Conservation (phyloP, 1,140 invertebrate species). For the Drosophila sp. region DNA sequence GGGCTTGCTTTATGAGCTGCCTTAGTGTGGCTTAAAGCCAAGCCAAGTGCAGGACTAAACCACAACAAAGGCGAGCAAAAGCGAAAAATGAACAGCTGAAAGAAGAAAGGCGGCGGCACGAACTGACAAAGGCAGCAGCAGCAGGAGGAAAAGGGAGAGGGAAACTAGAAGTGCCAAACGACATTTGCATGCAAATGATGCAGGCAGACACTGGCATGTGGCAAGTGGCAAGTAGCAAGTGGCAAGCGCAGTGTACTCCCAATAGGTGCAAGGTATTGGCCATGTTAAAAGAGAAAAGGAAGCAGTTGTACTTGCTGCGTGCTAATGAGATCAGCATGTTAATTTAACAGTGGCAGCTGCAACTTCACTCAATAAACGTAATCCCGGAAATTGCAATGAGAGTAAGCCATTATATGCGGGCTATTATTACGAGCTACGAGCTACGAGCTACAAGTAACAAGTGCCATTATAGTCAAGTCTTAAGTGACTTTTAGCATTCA, state of each 20-base stretch:
- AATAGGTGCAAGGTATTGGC: constrained; percentile 35
- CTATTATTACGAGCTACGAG: constrained; percentile 30
- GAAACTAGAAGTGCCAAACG: constrained; percentile 67
- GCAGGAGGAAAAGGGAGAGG: background rate
- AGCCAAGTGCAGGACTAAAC: constrained; percentile 67
- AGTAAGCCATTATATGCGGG: constrained; percentile 66
- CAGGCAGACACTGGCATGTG: constrained; percentile 42
- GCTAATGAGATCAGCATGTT: constrained; percentile 81
- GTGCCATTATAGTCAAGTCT: constrained; percentile 26
- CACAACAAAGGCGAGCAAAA: constrained; percentile 77
- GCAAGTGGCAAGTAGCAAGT: constrained; percentile 1
- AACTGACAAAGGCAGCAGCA: constrained; percentile 17
- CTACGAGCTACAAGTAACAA: constrained; percentile 8
- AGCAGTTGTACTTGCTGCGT: constrained; percentile 75
- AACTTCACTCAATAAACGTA: constrained; percentile 43
- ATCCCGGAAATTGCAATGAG: constrained; percentile 77
- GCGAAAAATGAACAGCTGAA: constrained; percentile 66
- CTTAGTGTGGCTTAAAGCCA: constrained; percentile 52
- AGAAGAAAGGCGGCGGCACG: constrained; percentile 32
- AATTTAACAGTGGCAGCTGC: constrained; percentile 37
- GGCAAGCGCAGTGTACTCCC: constrained; percentile 5
- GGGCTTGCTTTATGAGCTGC: constrained; percentile 69
- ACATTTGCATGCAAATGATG: constrained; percentile 83
- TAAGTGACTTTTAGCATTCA: constrained; percentile 59
- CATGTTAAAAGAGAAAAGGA: background rate